Base-by-base conservation (phyloP, 2,113 vertebrate genomes). In the Urocolius indicus region DNA sequence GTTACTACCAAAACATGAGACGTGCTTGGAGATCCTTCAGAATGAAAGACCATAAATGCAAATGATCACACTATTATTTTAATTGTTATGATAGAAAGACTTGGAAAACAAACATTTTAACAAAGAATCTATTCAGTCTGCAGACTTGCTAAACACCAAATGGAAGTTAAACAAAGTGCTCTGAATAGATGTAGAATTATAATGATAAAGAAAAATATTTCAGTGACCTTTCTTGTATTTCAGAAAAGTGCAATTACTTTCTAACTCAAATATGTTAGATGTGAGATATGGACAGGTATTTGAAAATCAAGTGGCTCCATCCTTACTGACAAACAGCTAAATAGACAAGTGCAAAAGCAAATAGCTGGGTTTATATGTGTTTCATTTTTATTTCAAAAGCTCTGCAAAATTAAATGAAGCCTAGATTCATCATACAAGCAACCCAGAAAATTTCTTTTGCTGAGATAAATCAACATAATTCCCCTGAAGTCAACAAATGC, bases 101-200 rank as follows among this genome's bases (percentile, higher is more conserved):
- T 63, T 85, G 66, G 19, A 93, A 82, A 84, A 32, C 48, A 94
- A 93, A 81, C 29, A 67, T 85, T 82, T 95, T 87, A 82, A 55
- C 32, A 34, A 74, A 71, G 87, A 90, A 75, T 55, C 8, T 51
- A 59, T 91, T 78, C 23, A 38, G 36, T 30, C 43, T 62, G 34
- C 34, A 92, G 38, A 79, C 34, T 78, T 79, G 45, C 5, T 82
- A 87, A 78, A 38, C 54, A 72, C 38, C 34, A 92, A 85, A 90
- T 87, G 4, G 17, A 67, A 85, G 46, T 34, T 87, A 90, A 87
- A 77, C 27, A 71, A 84, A 68, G 16, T 43, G 6, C 12, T 81
- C 34, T 59, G 46, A 74, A 74, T 6, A 58, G 12, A 36, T 20
- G 5, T 41, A 83, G 82, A 92, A 92, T 72, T 75, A 65, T 68